Base-by-base conservation (phyloP, 37 sponge, comb jelly and placozoan genomes). In the Mnemiopsis leidyi region DNA sequence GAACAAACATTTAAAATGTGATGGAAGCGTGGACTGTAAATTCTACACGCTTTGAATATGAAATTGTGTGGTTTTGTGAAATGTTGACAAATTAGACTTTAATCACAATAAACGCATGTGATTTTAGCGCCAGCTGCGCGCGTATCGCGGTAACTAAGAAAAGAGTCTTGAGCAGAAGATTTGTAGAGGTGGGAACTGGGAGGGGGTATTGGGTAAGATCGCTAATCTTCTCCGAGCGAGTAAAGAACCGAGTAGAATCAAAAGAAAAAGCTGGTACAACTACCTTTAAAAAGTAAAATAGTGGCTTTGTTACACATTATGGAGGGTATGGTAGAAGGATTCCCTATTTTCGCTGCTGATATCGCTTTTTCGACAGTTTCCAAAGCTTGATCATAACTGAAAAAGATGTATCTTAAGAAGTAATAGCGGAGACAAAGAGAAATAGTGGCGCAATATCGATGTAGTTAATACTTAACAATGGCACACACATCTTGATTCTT, bases 291-390 rank as follows among this genome's bases (percentile, higher is more conserved):
- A 33, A 77, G 26, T 34, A 31, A 16, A 34, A 77, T 77, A 20
- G 79, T 77, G 3, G 79, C 79, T 32, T 32, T 77, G 79, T 77
- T 77, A 77, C 79, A 77, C 79, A 77, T 77, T 21, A 77, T 77
- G 20, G 79, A 26, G 16, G 79, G 79, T 77, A 77, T 9, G 3
- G 79, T 36, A 5, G 79, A 16, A 33, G 16, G 32, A 32, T 77
- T 77, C 1, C 36, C 20, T 77, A 32, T 18, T 32, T 77, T 77
- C 9, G 79, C 79, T 77, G 20, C 33, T 18, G 30, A 33, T 1
- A 77, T 77, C 34, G 79, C 79, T 33, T 77, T 77, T 0, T 77
- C 35, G 1, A 77, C 79, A 2, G 16, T 31, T 5, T 77, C 79
- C 34, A 77, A 36, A 1, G 79, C 79, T 32, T 20, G 2, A 32